These are phyloP conservation scores for Mongoloraphidia duomilia DNA, from an alignment of 2,888 invertebrate genomes.

Conservation along the genomic window DNA sequence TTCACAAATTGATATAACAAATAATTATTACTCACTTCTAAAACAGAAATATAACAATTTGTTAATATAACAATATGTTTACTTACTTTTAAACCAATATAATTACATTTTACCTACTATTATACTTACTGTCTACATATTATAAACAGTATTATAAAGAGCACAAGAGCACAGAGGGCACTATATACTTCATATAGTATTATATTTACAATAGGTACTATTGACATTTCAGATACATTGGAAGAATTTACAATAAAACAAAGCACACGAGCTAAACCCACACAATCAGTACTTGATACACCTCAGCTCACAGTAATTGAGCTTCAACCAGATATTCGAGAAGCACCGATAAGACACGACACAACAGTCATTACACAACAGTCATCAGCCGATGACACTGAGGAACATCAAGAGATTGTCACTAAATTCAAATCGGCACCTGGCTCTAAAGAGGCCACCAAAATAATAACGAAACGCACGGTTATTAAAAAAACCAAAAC, in stretches of 20 bases:
- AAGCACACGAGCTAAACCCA: conserved; percentile 10
- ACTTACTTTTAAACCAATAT: conserved; percentile 1
- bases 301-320: too few species aligned
- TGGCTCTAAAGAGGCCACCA: conserved; percentile 36
- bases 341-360: too few species aligned
- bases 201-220: neutral
- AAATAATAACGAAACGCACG: conserved; percentile 33
- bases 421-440: conserved; percentile 40
- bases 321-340: too few species aligned
- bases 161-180: too few species aligned
- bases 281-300: neutral
- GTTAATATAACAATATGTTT: neutral
- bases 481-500: conserved; percentile 5
- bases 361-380: too few species aligned
- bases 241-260: conserved; percentile 14
- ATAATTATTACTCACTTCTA: neutral
- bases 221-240: conserved; percentile 18
- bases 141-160: too few species aligned
- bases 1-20: neutral
- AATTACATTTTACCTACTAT: too few species aligned
- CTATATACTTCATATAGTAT: too few species aligned
- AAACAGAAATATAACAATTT: neutral
- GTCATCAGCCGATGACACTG: neutral
- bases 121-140: too few species aligned
- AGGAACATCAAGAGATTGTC: conserved; percentile 44